Evolutionary conservation across 2,797 vertebrate genomes (phyloP).

Genomic region (Varecia variegata): DNA sequence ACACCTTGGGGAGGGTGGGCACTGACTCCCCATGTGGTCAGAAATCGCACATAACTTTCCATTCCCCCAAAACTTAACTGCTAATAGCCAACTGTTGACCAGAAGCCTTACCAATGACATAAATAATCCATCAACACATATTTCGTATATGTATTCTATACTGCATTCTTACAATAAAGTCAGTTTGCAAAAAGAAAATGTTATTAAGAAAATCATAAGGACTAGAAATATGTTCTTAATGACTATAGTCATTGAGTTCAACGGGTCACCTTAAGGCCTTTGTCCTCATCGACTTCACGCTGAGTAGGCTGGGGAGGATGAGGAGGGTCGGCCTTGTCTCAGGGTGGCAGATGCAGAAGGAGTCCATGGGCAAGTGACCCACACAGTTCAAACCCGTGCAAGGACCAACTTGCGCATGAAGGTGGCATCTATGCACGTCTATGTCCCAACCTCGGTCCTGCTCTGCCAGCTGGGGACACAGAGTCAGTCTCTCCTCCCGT

Average conservation of each 20-base stretch:
- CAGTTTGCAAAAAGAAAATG: not conserved
- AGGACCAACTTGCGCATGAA: not conserved
- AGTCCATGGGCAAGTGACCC: not conserved
- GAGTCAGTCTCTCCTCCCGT: not conserved
- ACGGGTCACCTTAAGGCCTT: not conserved
- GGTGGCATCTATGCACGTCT: not conserved
- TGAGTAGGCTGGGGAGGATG: not conserved
- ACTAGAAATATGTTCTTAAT: not conserved
- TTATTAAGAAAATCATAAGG: not conserved
- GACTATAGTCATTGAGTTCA: not conserved
- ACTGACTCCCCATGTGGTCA: not conserved
- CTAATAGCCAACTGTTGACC: not conserved
- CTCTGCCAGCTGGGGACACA: too few species aligned
- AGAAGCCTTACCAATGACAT: not conserved
- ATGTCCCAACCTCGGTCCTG: not conserved
- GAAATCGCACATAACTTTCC: not conserved
- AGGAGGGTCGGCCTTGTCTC: not conserved
- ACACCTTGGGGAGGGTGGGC: not conserved
- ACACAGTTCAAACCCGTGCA: not conserved
- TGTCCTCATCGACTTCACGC: not conserved
- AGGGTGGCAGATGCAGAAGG: not conserved
- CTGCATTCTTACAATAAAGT: not conserved
- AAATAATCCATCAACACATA: not conserved
- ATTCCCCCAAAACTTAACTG: not conserved
- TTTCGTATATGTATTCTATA: not conserved